Percentiles rank a stretch among this genome's conserved stretches.
These are phyloP conservation scores for Rhinolophus ferrumequinum DNA, from an alignment of 2,113 vertebrate genomes.

Conservation along the genomic window DNA sequence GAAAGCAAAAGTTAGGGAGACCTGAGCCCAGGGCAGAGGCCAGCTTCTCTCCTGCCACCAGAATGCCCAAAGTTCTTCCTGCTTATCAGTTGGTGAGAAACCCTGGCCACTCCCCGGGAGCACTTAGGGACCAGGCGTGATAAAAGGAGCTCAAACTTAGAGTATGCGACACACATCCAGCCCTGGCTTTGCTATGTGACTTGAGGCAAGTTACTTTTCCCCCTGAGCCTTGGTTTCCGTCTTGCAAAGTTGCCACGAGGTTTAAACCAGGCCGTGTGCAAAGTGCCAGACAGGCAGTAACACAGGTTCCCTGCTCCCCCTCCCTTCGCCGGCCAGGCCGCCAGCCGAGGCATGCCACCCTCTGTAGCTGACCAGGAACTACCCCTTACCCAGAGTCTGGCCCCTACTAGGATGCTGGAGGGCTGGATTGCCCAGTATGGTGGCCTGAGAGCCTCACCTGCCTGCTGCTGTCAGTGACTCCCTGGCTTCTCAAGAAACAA, in stretches of 20 bases:
- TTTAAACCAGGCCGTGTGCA: rapidly evolving
- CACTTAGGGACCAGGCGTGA: rapidly evolving
- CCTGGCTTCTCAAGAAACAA: slow-evolving; percentile 12
- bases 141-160: too few species aligned
- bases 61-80: neutral
- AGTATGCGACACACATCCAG: neutral
- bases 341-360: neutral
- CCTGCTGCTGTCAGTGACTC: neutral
- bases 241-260: too few species aligned
- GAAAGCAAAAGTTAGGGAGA: slow-evolving; percentile 1
- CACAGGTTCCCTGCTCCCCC: neutral
- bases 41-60: neutral
- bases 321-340: neutral
- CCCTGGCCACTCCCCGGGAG: neutral
- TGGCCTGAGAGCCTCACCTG: neutral
- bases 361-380: neutral
- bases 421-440: neutral
- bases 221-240: neutral
- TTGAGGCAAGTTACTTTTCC: neutral
- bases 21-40: neutral
- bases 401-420: neutral
- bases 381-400: neutral
- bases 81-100: neutral
- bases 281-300: neutral
- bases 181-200: neutral